These are phyloP conservation scores for Struthidea cinerea DNA, from an alignment of 2,113 vertebrate species.

Conservation along the genomic window DNA sequence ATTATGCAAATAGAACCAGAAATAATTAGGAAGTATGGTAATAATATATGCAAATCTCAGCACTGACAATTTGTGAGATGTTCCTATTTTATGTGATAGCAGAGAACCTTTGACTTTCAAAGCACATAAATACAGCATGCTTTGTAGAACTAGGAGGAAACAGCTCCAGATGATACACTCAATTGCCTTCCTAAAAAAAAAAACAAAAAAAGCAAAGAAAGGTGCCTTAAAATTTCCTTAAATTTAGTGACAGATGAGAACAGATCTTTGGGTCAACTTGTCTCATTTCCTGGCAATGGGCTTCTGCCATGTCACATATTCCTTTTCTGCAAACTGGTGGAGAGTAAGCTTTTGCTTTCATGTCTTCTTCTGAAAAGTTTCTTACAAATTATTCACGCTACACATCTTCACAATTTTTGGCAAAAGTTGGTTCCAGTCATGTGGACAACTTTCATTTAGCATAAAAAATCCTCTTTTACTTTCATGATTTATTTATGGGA, in stretches of 20 bases:
- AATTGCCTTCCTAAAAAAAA: neutral
- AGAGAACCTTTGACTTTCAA: neutral
- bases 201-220: neutral
- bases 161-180: neutral
- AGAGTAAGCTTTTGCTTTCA: neutral
- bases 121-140: neutral
- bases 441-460: neutral
- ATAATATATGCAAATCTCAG: neutral
- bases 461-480: neutral
- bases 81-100: neutral
- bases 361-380: neutral
- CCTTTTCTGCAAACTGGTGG: neutral
- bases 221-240: neutral
- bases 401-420: neutral
- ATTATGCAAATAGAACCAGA: neutral
- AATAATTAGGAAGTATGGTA: conserved; percentile 48
- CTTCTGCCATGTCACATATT: neutral
- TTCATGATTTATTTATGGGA: neutral
- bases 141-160: neutral
- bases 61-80: neutral
- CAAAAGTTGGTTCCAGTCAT: neutral
- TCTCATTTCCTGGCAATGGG: neutral
- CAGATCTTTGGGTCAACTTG: neutral
- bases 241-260: neutral
- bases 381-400: neutral